Base-by-base conservation (phyloP, 2,888 invertebrate genomes). In the Alviniconcha strummeri region DNA sequence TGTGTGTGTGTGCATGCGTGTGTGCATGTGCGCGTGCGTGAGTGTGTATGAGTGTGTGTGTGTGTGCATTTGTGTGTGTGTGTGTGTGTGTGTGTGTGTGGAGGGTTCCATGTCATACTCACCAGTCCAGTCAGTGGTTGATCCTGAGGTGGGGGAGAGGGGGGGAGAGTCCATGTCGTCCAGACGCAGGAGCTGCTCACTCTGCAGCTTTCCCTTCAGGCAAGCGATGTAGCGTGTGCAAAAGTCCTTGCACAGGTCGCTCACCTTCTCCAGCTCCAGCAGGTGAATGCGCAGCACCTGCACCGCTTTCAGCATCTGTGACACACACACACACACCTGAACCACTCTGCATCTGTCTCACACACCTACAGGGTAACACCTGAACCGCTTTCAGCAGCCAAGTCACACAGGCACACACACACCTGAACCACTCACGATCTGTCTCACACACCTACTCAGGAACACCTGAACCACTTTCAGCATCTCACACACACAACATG, bases 191-290 rank as follows among this genome's bases (percentile, higher is more conserved):
- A 93, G 87, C 72, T 92, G 92, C 78, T 93, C 93, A 87, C 92
- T 93, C 82, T 94, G 93, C 15, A 94, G 88, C 87, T 93, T 94
- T 96, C 87, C 97, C 93, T 97, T 97, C 88, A 98, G 95, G 92
- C 97, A 97, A 78, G 97, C 96, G 72, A 94, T 98, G 95, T 98
- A 98, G 82, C 98, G 95, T 88, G 96, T 97, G 95, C 98, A 98
- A 95, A 98, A 98, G 95, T 98, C 98, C 90, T 97, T 97, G 94
- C 98, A 98, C 90, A 98, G 93, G 94, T 98, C 98, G 94, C 98
- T 97, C 19, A 98, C 98, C 94, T 98, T 98, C 94, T 98, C 97
- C 93, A 98, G 94, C 93, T 98, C 98, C 89, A 98, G 94, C 80
- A 98, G 95, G 94, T 98, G 98, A 93, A 98, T 98, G 91, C 98